Evolutionary conservation across 2,888 invertebrate genomes (phyloP).

Genomic region (Pilophorus perplexus): DNA sequence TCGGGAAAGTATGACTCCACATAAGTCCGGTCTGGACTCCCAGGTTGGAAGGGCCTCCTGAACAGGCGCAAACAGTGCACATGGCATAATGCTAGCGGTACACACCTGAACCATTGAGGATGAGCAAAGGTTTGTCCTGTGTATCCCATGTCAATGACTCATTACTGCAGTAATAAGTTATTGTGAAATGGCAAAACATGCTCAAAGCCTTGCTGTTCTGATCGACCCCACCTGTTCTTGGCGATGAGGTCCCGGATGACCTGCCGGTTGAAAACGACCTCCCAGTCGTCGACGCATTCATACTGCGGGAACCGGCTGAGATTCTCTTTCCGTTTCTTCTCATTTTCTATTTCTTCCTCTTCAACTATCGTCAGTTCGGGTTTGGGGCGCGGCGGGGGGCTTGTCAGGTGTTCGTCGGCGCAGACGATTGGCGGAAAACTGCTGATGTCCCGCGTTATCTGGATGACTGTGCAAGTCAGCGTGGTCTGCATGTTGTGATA

Average conservation of each 20-base stretch:
- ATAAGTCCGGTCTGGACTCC: conserved; percentile 25
- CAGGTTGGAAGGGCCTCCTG: conserved; percentile 33
- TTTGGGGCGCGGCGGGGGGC: not conserved
- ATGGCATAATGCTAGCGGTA: not conserved
- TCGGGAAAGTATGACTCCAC: conserved; percentile 28
- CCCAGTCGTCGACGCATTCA: conserved; percentile 30
- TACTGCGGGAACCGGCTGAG: conserved; percentile 24
- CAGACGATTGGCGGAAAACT: conserved; percentile 16
- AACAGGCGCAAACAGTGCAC: not conserved
- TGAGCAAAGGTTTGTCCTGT: too few relatives aligned
- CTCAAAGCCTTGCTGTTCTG: too few relatives aligned
- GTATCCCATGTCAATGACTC: too few relatives aligned
- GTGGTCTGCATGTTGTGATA: too few relatives aligned
- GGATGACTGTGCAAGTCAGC: too few relatives aligned
- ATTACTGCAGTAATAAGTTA: too few relatives aligned
- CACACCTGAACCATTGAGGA: too few relatives aligned
- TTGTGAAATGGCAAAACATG: too few relatives aligned
- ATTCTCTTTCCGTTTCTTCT: not conserved
- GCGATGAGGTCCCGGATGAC: conserved; percentile 30
- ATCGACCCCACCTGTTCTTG: conserved; percentile 17
- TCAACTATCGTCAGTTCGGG: conserved; percentile 3
- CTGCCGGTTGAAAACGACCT: conserved; percentile 23
- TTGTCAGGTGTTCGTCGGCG: conserved; percentile 4
- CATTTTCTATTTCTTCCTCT: conserved; percentile 5
- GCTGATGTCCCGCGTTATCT: conserved; percentile 16